A percentile compares a stretch with the other conserved stretches of the same genome.
Evolutionary conservation across 2,113 vertebrate genomes (phyloP).

Genomic region (Gracilinanus agilis): DNA sequence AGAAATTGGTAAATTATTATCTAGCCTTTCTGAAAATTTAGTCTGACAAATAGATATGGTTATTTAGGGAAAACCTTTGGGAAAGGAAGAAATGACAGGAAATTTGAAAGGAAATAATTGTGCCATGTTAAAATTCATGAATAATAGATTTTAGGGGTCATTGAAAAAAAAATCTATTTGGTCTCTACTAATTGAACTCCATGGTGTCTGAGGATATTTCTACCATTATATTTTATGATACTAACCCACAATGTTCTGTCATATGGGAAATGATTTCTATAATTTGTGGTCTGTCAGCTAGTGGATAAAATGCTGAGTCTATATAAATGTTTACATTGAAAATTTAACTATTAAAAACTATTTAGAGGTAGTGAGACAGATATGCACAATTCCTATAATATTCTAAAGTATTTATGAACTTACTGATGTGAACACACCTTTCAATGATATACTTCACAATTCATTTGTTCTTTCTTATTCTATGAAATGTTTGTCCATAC

Average conservation of each 20-base stretch:
- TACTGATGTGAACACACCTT: neutral
- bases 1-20: neutral
- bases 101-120: too few species aligned
- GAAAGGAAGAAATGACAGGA: too few species aligned
- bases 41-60: neutral
- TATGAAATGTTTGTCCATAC: neutral
- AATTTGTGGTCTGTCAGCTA: neutral
- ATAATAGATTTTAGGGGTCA: neutral
- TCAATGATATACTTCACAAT: neutral
- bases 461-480: neutral
- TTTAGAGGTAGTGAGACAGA: too few species aligned
- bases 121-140: too few species aligned
- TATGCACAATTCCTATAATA: neutral
- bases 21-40: neutral
- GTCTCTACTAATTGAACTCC: neutral
- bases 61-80: neutral
- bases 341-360: too few species aligned
- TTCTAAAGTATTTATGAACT: neutral
- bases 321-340: too few species aligned
- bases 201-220: neutral
- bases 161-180: neutral
- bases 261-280: too few species aligned
- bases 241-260: neutral
- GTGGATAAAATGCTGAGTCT: neutral
- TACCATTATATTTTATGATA: neutral